phyloP scores from a whole-genome alignment of 2,888 invertebrate genomes.

The Tricholauxania praeusta region DNA sequence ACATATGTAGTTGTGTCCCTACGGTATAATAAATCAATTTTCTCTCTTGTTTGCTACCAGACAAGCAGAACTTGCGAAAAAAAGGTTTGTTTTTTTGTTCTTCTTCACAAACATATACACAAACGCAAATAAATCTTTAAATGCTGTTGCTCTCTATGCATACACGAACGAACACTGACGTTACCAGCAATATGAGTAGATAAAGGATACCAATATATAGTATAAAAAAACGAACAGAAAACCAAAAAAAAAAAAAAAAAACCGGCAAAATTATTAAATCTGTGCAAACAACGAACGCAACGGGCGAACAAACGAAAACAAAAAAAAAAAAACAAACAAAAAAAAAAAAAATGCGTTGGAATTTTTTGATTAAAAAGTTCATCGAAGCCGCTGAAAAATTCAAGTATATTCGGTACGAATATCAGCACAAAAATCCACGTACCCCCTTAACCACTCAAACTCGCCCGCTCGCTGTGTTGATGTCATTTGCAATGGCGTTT shows the following conservation, averaged over 20 bases:
- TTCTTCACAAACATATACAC: not conserved
- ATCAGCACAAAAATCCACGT: not conserved
- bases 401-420: not conserved
- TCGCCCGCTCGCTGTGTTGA: not conserved
- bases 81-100: not conserved
- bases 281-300: not conserved
- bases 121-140: slow-evolving; percentile 5
- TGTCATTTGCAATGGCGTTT: not conserved
- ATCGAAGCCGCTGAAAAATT: slow-evolving; percentile 27
- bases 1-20: not conserved
- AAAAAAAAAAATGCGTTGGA: slow-evolving; percentile 2
- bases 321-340: not conserved
- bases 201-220: not conserved
- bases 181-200: slow-evolving; percentile 2
- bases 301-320: not conserved
- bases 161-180: not conserved
- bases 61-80: slow-evolving; percentile 5
- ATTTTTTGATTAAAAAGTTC: slow-evolving; percentile 30
- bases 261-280: not conserved
- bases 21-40: slow-evolving; percentile 17
- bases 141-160: not conserved
- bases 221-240: too few relatives aligned
- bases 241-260: not conserved
- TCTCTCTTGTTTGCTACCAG: slow-evolving; percentile 8
- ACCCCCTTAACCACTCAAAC: not conserved